These are phyloP conservation scores for Cephus spinipes DNA, from an alignment of 2,888 invertebrate species.

Conservation along the genomic window DNA sequence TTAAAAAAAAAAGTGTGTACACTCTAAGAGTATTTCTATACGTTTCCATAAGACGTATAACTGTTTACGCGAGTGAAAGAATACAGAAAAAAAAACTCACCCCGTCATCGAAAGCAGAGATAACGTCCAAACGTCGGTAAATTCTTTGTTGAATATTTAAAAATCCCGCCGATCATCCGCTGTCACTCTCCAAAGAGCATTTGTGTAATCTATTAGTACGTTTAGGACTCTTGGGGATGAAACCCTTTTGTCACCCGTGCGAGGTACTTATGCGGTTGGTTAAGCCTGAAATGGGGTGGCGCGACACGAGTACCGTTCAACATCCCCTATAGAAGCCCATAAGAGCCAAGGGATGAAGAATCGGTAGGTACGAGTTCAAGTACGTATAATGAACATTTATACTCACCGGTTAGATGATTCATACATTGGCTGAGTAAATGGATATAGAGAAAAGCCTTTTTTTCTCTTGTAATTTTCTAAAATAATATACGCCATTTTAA, in stretches of 20 bases:
- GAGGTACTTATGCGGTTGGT: conserved; percentile 60
- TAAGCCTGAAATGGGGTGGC: conserved; percentile 49
- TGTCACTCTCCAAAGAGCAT: conserved; percentile 58
- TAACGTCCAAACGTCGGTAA: conserved; percentile 47
- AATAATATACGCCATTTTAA: neutral
- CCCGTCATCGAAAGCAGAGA: neutral
- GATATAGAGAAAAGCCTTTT: neutral
- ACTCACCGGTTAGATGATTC: neutral
- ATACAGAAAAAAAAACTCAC: neutral
- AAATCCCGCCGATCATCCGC: conserved; percentile 16
- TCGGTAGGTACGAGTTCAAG: neutral
- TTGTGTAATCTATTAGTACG: conserved; percentile 58
- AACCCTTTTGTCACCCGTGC: conserved; percentile 61
- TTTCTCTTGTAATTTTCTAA: neutral
- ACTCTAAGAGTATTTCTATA: too few relatives aligned
- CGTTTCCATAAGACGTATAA: neutral
- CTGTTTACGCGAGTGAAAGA: neutral
- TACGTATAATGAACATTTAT: neutral
- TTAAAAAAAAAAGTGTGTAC: too few relatives aligned
- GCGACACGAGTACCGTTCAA: conserved; percentile 16
- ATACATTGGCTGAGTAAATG: neutral
- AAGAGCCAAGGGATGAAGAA: neutral
- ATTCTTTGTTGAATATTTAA: conserved; percentile 20
- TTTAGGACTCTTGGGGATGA: conserved; percentile 49
- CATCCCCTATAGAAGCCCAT: neutral